Percentiles rank a stretch among this genome's conserved stretches.
phyloP scores from a whole-genome alignment of 2,888 invertebrate genomes.

The Nemapogon koenigi region DNA sequence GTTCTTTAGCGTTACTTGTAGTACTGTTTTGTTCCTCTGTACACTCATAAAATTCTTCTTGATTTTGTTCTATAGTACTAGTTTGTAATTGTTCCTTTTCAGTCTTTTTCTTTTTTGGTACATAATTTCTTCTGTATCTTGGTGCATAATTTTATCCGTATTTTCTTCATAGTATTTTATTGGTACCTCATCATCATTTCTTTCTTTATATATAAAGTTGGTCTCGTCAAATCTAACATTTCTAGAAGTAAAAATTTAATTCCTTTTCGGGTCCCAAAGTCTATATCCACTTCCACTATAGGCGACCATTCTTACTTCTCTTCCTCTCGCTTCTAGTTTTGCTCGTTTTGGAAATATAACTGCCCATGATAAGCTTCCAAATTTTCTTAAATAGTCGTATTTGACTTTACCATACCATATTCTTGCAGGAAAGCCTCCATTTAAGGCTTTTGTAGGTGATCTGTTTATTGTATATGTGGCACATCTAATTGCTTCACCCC shows the following conservation, averaged over 20 bases:
- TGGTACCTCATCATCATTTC: background rate
- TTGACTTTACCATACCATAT: conserved; percentile 5
- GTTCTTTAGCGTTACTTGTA: background rate
- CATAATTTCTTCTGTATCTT: conserved; percentile 7
- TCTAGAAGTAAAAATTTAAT: conserved; percentile 8
- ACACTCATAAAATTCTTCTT: background rate
- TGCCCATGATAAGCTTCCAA: conserved; percentile 6
- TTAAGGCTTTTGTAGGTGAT: conserved; percentile 7
- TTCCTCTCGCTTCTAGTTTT: conserved; percentile 8
- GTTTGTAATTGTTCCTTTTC: background rate
- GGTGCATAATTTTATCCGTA: conserved; percentile 1
- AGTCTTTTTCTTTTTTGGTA: background rate
- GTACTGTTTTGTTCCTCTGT: background rate
- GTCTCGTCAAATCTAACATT: conserved; percentile 12
- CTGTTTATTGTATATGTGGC: conserved; percentile 7
- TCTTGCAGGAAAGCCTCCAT: conserved; percentile 6
- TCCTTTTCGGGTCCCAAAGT: conserved; percentile 11
- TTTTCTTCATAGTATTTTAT: conserved; percentile 2
- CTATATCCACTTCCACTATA: conserved; percentile 10
- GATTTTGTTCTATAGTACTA: background rate
- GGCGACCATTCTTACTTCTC: background rate
- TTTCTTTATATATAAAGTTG: conserved; percentile 3
- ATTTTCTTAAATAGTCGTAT: conserved; percentile 2
- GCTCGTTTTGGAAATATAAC: conserved; percentile 2
- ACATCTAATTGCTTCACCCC: conserved; percentile 9